Base-by-base conservation (phyloP, 92 coral and sea anemone species). In the Virgularia gustaviana region DNA sequence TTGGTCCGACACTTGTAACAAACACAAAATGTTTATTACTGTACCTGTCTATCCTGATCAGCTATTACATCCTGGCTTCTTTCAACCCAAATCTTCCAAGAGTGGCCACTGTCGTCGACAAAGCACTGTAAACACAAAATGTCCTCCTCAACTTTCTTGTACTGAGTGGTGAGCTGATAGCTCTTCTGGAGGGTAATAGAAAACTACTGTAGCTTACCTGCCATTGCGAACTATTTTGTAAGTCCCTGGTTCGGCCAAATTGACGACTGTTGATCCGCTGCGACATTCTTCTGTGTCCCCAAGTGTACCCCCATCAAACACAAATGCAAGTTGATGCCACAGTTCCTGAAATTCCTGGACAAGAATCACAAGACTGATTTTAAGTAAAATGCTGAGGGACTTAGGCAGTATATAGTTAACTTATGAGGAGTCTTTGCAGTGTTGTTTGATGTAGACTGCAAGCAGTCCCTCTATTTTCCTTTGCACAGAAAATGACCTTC, bases 151-250 rank as follows among this genome's bases (percentile, higher is more conserved):
- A 19, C 16, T 25, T 2, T 47, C n/a, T n/a, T n/a, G n/a, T n/a
- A n/a, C n/a, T n/a, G n/a, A n/a, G n/a, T n/a, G n/a, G n/a, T n/a
- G n/a, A n/a, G n/a, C n/a, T n/a, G n/a, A n/a, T n/a, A n/a, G n/a
- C n/a, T n/a, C n/a, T n/a, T n/a, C n/a, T n/a, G n/a, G n/a, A n/a
- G n/a, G n/a, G n/a, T n/a, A n/a, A n/a, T n/a, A n/a, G n/a, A n/a
- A n/a, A n/a, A n/a, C n/a, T n/a, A n/a, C n/a, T n/a, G n/a, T 41
- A 10, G 51, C 75, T 6, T 33, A 89, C 97, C 97, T 91, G 75
- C 97, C 97, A 44, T 91, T 96, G 64, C 97, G 85, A 49, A 91
- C 89, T 51, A 91, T 84, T 13, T 88, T 76, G 76, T 89, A 91
- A 56, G 83, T 82, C 51, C 90, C 92, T 55, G 92, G 88, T 36